Base-by-base conservation (phyloP, 2,797 vertebrate species). In the Liparis tanakae region DNA sequence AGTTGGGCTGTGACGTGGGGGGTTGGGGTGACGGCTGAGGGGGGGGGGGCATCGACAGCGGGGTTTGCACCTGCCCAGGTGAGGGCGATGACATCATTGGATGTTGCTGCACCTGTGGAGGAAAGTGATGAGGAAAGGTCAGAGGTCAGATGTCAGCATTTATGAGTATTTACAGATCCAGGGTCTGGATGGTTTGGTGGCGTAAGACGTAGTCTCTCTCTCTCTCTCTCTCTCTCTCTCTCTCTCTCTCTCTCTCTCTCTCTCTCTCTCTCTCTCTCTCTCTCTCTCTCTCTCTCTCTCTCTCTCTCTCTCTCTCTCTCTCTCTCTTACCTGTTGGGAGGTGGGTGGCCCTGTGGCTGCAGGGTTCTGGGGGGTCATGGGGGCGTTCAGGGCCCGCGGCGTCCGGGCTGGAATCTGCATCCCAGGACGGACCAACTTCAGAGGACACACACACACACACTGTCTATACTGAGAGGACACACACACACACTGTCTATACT, bases 1-100 rank as follows among this genome's bases (percentile, higher is more conserved):
- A 99, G 91, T 96, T 98, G 74, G 97, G 97, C 90, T 99, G 98
- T 0, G 97, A 98, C 57, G 81, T 90, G 5, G 96, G 94, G 0
- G 98, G 96, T 81, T 99, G 98, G 0, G 97, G 97, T 0, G 97
- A 98, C 0, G 97, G 98, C 89, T 97, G 97, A 0, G 97, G 97
- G 0, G 98, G 98, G 0, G 97, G 98, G 0, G 96, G 96, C 98
- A 98, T 98, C 0, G 97, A 93, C 67, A 97, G 97, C 0, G 96
- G 96, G 0, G 96, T 96, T 83, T 94, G 95, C 17, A 94, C 96
- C 86, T 97, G 97, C 67, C 96, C 96, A 0, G 97, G 97, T 14
- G 98, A 99, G 0, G 97, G 96, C 0, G 97, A 98, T 1, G 97
- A 97, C 94, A 98, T 96, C 94, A 96, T 96, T 1, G 82, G 22